Conservation (phyloP, 2,797 vertebrate species). For the Mastacembelus armatus region DNA sequence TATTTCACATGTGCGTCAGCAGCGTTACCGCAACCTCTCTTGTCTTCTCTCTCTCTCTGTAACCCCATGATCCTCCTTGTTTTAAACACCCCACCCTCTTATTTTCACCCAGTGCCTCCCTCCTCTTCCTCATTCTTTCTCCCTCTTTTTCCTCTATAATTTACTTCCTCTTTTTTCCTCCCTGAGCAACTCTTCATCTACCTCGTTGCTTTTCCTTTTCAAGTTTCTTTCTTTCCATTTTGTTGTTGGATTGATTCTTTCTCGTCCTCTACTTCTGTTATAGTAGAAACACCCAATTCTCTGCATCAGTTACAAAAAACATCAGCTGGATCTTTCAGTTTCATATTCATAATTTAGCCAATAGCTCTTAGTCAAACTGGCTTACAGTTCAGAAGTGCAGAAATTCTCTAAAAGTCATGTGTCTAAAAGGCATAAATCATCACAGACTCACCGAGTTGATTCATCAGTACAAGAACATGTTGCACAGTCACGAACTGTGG, state of each 20-base stretch:
- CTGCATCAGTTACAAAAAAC: neutral
- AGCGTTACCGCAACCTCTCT: conserved; percentile 76
- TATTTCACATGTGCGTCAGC: conserved; percentile 84
- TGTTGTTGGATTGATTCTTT: too few relatives aligned
- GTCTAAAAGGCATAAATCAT: too few relatives aligned
- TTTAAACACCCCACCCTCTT: conserved; percentile 54
- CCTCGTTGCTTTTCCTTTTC: neutral
- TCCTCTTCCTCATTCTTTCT: conserved; percentile 13
- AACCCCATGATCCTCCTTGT: conserved; percentile 58
- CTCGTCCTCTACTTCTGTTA: conserved; percentile 4
- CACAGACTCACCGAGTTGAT: too few relatives aligned
- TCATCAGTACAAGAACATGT: too few relatives aligned
- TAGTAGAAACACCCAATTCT: neutral
- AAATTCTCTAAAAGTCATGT: too few relatives aligned
- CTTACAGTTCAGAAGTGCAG: too few relatives aligned
- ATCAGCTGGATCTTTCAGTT: too few relatives aligned
- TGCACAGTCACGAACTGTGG: too few relatives aligned
- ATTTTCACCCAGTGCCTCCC: conserved; percentile 34
- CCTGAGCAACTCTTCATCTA: neutral
- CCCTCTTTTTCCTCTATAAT: neutral
- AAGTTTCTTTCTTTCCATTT: neutral
- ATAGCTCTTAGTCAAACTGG: too few relatives aligned
- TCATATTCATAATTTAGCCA: too few relatives aligned
- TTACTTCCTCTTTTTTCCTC: conserved; percentile 1
- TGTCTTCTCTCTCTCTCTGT: conserved; percentile 21